Evolutionary conservation across 2,888 invertebrate species (phyloP), one percentile per base, ranked within the genome.

Genomic region (Zeuzera pyrina): DNA sequence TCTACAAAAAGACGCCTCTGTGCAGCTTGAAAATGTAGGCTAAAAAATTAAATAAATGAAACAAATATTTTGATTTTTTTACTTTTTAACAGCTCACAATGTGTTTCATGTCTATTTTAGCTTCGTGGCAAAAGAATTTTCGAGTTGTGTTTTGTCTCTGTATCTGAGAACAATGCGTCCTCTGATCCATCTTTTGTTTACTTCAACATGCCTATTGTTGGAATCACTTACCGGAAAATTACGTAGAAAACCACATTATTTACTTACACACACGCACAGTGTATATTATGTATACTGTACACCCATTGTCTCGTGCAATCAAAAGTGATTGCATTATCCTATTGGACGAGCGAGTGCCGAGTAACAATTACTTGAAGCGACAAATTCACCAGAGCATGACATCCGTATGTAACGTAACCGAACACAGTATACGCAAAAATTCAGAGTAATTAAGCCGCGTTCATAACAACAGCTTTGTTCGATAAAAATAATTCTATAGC

Each of bases 181-280:
- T 6, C 5, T 8, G 19, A 19, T n/a, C 19, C n/a, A 49, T 56
- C 64, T 68, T 67, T 67, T 69, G 66, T 68, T 66, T 63, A 61
- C 63, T 55, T 50, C 60, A 55, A 67, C 55, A n/a, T n/a, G 53
- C 48, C 69, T 58, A 76, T 74, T 76, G 70, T 69, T 58, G 58
- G 51, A 61, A 49, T 59, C 69, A 66, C 57, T 55, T 63, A 73
- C 74, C 67, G 76, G 70, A 77, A 77, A 77, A 77, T 77, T 77
- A 69, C 72, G 63, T 56, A 52, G 58, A 57, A 57, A 58, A 57
- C 46, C 35, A 55, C 56, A 13, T 28, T 49, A 55, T 58, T 47
- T 52, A 52, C 47, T 48, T 42, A 36, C 38, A 39, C n/a, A n/a
- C 37, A 38, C 42, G 39, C 39, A 36, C 21, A 35, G 41, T 26